Conservation (phyloP, 2,888 invertebrate species). For the Serrognathus titanus region DNA sequence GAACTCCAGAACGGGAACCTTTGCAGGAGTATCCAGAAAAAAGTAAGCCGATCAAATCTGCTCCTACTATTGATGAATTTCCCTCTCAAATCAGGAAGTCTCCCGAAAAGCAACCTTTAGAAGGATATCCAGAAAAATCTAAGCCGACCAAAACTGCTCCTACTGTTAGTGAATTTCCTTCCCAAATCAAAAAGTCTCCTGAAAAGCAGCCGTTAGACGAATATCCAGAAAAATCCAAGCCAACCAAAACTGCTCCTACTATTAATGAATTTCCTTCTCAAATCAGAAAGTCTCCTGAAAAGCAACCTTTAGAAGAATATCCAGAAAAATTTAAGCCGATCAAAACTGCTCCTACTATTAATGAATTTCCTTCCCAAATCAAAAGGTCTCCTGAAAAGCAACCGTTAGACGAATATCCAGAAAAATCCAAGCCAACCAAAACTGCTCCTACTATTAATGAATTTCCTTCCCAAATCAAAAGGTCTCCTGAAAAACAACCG, state of each 20-base stretch:
- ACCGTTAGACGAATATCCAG: conserved; percentile 22
- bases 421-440: conserved; percentile 13
- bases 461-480: conserved; percentile 21
- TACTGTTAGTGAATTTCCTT: conserved; percentile 19
- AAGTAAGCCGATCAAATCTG: conserved; percentile 13
- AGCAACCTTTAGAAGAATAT: conserved; percentile 21
- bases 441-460: conserved; percentile 18
- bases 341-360: conserved; percentile 5
- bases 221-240: conserved; percentile 14
- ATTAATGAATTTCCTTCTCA: conserved; percentile 13
- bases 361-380: conserved; percentile 10
- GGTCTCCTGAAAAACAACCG: conserved; percentile 17
- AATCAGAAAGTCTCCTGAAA: conserved; percentile 11
- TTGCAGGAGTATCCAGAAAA: conserved; percentile 25
- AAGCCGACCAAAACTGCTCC: conserved; percentile 13
- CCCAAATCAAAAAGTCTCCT: conserved; percentile 20
- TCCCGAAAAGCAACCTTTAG: conserved; percentile 19
- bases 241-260: conserved; percentile 2
- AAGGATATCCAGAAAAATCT: conserved; percentile 20
- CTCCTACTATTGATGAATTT: conserved; percentile 20
- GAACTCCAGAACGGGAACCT: conserved; percentile 21
- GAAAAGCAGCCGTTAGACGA: conserved; percentile 17
- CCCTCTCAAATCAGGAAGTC: conserved; percentile 21
- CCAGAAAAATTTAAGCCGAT: conserved; percentile 19
- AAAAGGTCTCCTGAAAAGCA: conserved; percentile 6